These are phyloP conservation scores for Chaetorhynchus papuensis DNA, from an alignment of 2,113 vertebrate species.

Conservation along the genomic window DNA sequence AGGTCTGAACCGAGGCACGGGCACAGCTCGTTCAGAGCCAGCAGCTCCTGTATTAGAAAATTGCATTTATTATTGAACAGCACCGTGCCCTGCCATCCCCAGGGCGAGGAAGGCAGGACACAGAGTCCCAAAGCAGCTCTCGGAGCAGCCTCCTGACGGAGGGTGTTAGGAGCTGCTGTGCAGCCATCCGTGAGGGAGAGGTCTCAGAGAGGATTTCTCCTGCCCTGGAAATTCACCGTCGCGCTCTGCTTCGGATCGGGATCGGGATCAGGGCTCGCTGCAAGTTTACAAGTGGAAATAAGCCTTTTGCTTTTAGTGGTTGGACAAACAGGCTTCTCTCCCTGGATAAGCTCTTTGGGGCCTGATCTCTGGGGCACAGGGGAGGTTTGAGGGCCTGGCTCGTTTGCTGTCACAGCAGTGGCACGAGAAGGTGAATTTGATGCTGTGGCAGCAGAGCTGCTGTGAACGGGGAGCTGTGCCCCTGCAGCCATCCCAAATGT, in stretches of 20 bases:
- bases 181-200: background rate
- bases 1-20: background rate
- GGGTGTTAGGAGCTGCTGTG: background rate
- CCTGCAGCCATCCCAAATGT: background rate
- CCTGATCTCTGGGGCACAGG: background rate
- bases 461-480: background rate
- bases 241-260: background rate
- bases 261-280: background rate
- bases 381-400: background rate
- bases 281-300: background rate
- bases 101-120: background rate
- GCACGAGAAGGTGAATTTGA: background rate
- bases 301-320: background rate
- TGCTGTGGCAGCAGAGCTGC: background rate
- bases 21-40: background rate
- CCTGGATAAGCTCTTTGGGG: background rate
- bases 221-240: background rate
- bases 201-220: background rate
- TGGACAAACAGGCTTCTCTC: background rate
- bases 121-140: background rate
- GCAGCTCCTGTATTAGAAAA: background rate
- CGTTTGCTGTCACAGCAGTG: background rate
- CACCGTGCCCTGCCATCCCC: background rate
- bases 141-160: background rate
- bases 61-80: background rate